Conservation (phyloP, 2,888 invertebrate species). For the Rhagonycha fulva region DNA sequence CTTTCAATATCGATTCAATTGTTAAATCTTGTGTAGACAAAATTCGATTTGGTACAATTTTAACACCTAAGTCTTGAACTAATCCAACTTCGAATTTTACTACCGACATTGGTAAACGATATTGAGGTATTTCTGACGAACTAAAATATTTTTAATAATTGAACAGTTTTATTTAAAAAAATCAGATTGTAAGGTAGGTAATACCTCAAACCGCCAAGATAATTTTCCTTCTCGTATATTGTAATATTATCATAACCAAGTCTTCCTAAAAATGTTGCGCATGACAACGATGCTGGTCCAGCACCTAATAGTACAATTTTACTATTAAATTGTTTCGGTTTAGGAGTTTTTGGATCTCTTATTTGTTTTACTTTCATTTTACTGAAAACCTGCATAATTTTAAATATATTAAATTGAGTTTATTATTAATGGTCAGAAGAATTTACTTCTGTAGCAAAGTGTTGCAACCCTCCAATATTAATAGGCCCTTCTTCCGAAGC, state of each 20-base stretch:
- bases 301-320: constrained; percentile 91
- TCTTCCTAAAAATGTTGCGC: constrained; percentile 93
- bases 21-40: constrained; percentile 76
- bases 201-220: constrained; percentile 88
- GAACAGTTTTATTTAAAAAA: neutral
- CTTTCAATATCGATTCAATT: constrained; percentile 68
- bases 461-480: constrained; percentile 97
- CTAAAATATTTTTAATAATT: constrained; percentile 58
- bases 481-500: constrained; percentile 97
- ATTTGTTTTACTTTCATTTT: constrained; percentile 92
- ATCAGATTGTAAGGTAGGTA: neutral
- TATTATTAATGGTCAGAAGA: neutral
- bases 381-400: constrained; percentile 75
- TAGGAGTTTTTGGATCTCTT: constrained; percentile 70
- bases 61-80: constrained; percentile 91
- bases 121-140: constrained; percentile 95
- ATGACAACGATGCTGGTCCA: constrained; percentile 95
- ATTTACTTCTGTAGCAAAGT: constrained; percentile 90
- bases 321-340: constrained; percentile 61
- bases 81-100: constrained; percentile 92
- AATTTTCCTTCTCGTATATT: constrained; percentile 87
- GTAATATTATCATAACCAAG: constrained; percentile 91
- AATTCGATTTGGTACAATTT: constrained; percentile 74
- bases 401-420: neutral
- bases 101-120: constrained; percentile 89